Conservation (phyloP, 2,797 vertebrate genomes). For the Lateolabrax maculatus region DNA sequence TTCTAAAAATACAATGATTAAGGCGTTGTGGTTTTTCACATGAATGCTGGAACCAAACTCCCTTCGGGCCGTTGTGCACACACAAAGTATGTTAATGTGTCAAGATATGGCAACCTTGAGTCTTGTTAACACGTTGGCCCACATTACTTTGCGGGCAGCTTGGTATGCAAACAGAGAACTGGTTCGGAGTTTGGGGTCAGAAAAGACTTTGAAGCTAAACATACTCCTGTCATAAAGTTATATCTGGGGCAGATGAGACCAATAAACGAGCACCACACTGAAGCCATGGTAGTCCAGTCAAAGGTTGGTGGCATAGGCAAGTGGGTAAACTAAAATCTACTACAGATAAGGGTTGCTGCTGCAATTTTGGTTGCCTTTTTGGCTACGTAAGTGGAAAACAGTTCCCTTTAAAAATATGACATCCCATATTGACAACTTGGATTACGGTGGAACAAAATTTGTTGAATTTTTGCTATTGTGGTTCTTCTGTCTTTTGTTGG, state of each 20-base stretch:
- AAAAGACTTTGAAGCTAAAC: constrained; percentile 68
- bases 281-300: constrained; percentile 44
- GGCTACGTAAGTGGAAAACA: not conserved
- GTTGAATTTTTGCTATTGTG: not conserved
- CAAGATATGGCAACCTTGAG: constrained; percentile 64
- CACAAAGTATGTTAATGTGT: constrained; percentile 72
- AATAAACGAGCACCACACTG: constrained; percentile 54
- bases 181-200: constrained; percentile 67
- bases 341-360: constrained; percentile 19
- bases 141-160: constrained; percentile 60
- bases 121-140: constrained; percentile 75
- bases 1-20: constrained; percentile 77
- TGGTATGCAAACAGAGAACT: constrained; percentile 70
- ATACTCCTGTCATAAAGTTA: constrained; percentile 66
- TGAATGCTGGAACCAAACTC: constrained; percentile 57
- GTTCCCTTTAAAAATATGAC: not conserved
- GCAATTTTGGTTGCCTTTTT: not conserved
- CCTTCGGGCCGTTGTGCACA: constrained; percentile 40
- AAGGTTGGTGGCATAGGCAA: constrained; percentile 42
- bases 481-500: constrained; percentile 8
- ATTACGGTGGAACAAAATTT: not conserved
- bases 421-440: too few relatives aligned
- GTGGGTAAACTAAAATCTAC: constrained; percentile 25
- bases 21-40: constrained; percentile 66
- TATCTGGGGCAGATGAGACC: constrained; percentile 68